Evolutionary conservation across 2,113 vertebrate genomes (phyloP), one percentile per base, ranked within the genome.

Genomic region (Cinclus mexicanus): DNA sequence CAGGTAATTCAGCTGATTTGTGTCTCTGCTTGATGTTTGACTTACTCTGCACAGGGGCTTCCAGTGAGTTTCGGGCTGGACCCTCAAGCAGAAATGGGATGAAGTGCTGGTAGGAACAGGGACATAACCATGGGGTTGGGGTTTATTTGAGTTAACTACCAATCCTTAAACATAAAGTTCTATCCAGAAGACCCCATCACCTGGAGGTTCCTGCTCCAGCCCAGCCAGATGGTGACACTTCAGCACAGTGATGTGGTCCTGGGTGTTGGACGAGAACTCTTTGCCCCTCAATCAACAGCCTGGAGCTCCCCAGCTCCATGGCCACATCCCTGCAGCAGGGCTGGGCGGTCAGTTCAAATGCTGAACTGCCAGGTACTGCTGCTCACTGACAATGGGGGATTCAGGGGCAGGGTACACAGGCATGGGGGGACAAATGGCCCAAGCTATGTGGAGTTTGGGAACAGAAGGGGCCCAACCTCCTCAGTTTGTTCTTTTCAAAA

Each of bases 341-440:
- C 17, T 29, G 71, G 92, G 20, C 39, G 42, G 11, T 35, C 65
- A 71, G 52, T n/a, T 6, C 72, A 72, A 1, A 22, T 26, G 37
- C 60, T 77, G 31, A 52, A 14, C 1, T 7, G 28, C 15, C 59
- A 63, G 22, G 13, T 10, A 8, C 50, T 29, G 44, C 20, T 56
- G 41, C 46, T n/a, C n/a, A 10, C 11, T 24, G 47, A 23, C 42
- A 46, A 0, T 0, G 13, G 3, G 37, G 29, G 29, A 28, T 81
- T 35, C 68, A 70, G 76, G 19, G 61, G n/a, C 53, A 53, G 44
- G 7, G 16, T 7, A 28, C 9, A 1, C 12, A 33, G 11, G 10
- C 53, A 18, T 2, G 12, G 53, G 46, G 47, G 42, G 8, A 46
- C 13, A 89, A 80, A 55, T 2, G 9, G 42, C 42, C n/a, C 17